A percentile compares a stretch with the other conserved stretches of the same genome.
phyloP scores from a whole-genome alignment of 2,888 invertebrate genomes.

The Drosophila mayaguana region DNA sequence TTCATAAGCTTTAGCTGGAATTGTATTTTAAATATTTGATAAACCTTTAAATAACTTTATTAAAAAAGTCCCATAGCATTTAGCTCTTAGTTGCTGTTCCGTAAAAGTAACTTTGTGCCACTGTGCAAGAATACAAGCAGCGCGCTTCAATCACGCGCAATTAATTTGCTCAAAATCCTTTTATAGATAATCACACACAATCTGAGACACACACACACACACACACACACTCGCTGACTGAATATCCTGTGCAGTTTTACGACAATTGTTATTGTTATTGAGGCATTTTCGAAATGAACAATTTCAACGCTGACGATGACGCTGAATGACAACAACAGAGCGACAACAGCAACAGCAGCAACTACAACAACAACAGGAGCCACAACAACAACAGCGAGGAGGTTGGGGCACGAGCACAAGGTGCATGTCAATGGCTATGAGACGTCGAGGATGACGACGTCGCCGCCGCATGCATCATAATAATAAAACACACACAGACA shows the following conservation, averaged over 20 bases:
- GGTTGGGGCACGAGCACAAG: slow-evolving; percentile 61
- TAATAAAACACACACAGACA: slow-evolving; percentile 72
- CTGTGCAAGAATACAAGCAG: slow-evolving; percentile 64
- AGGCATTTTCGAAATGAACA: slow-evolving; percentile 82
- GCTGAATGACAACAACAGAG: slow-evolving; percentile 70
- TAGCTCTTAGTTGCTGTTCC: slow-evolving; percentile 9
- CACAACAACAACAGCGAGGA: slow-evolving; percentile 12
- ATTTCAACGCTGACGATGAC: slow-evolving; percentile 75
- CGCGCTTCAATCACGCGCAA: slow-evolving; percentile 79
- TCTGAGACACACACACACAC: slow-evolving; percentile 42
- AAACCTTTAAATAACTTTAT: not conserved
- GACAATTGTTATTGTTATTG: slow-evolving; percentile 82
- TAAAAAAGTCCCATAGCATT: slow-evolving; percentile 8
- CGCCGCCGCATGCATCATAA: slow-evolving; percentile 76
- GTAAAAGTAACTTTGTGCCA: slow-evolving; percentile 40
- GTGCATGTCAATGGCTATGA: slow-evolving; percentile 76
- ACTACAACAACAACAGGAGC: slow-evolving; percentile 15
- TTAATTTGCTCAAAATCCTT: slow-evolving; percentile 82
- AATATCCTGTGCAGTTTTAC: slow-evolving; percentile 78
- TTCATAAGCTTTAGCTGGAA: too few species aligned
- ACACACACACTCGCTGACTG: slow-evolving; percentile 24
- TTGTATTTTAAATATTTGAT: too few species aligned
- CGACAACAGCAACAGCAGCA: slow-evolving; percentile 36
- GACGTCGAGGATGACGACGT: slow-evolving; percentile 57
- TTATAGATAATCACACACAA: slow-evolving; percentile 81